Base-by-base conservation (phyloP, 1,140 invertebrate species). In the Cardiocondyla obscurior region DNA sequence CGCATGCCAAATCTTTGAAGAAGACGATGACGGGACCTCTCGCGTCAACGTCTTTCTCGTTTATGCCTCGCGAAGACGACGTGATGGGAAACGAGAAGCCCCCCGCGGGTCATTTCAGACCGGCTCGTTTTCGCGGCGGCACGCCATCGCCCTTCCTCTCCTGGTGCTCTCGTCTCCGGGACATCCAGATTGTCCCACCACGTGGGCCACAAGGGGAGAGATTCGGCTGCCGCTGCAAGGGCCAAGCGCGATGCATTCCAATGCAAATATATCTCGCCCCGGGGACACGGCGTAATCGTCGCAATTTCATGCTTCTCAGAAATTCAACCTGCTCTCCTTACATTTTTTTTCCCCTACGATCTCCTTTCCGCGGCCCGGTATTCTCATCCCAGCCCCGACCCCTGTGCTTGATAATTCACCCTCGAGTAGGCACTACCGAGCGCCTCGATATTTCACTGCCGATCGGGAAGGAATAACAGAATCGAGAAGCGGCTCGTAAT, bases 281-380 rank as follows among this genome's bases (percentile, higher is more conserved):
- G 88, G 88, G 91, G 86, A 91, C 83, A 74, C 83, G 60, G 82
- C 87, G 89, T 93, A 93, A 93, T 93, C 90, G 89, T 91, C 79
- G 92, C 90, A 93, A 93, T 93, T 93, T 93, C 85, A 88, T 90
- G 89, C 81, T 93, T 93, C 93, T 91, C 88, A 90, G 93, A 93
- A 93, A 92, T 89, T 72, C 85, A 83, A 83, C 70, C 69, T 81
- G 69, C 42, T 81, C 67, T 16, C 10, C 22, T 69, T 33, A 53
- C 55, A 28, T 55, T 28, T n/a, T 44, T 25, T 22, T 57, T 67
- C 42, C 19, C 14, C 65, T 25, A 73, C 39, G 25, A 46, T 74
- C n/a, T n/a, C 55, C 58, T 72, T 22, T 46, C 39, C 4, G 19
- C 1, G 25, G 19, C n/a, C 28, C 28, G 33, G 12, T 42, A 42